Conservation (phyloP, 2,113 vertebrate genomes). For the Raja brachyura region DNA sequence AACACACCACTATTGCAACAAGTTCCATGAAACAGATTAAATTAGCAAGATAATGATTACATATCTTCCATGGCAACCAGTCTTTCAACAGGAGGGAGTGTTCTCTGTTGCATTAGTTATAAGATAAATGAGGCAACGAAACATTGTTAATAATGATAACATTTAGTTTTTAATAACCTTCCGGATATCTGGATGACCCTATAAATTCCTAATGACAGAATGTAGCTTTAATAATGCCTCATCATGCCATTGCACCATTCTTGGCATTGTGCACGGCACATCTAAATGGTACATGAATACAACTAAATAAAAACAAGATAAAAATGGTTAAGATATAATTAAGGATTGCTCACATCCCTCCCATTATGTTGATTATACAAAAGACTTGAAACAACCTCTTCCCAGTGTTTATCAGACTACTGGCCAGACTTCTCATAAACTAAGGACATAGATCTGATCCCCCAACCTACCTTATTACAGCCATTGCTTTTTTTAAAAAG, state of each 20-base stretch:
- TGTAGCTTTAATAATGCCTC: not conserved
- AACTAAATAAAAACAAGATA: too few species aligned
- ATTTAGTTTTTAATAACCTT: not conserved
- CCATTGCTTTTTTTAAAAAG: too few species aligned
- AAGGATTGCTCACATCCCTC: too few species aligned
- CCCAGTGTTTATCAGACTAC: too few species aligned
- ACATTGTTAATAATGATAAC: not conserved
- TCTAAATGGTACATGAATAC: too few species aligned
- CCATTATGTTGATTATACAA: too few species aligned
- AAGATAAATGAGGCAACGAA: not conserved
- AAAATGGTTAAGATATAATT: too few species aligned
- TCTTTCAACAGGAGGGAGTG: not conserved
- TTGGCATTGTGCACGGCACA: not conserved
- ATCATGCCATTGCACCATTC: not conserved
- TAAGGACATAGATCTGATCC: too few species aligned
- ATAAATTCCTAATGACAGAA: not conserved
- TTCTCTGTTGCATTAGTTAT: not conserved
- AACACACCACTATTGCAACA: not conserved
- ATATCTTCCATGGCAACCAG: not conserved
- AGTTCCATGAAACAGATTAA: not conserved
- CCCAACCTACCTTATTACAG: too few species aligned
- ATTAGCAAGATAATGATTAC: not conserved
- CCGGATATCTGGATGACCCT: not conserved
- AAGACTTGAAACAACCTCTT: too few species aligned
- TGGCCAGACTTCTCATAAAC: too few species aligned